Evolutionary conservation across 2,888 invertebrate species (phyloP).

Genomic region (Brachyptera putata): DNA sequence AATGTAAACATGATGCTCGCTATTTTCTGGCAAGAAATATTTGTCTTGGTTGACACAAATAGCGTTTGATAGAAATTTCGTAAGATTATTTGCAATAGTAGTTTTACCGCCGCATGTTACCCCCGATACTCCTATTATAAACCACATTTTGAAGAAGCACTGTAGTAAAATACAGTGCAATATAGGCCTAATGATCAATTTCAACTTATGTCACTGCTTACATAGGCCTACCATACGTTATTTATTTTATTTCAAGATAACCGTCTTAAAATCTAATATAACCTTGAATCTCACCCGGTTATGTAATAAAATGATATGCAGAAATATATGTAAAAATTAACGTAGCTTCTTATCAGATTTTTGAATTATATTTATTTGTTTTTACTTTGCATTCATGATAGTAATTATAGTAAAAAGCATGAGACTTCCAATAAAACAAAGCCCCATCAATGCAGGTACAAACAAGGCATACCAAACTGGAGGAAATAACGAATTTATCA

Average conservation of each 20-base stretch:
- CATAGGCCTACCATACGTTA: no score
- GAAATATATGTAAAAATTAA: neutral
- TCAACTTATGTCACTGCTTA: no score
- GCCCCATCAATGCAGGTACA: constrained; percentile 56
- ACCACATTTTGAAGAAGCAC: constrained; percentile 34
- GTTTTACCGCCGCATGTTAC: constrained; percentile 84
- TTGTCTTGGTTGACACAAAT: constrained; percentile 66
- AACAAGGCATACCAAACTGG: constrained; percentile 56
- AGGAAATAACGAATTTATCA: constrained; percentile 51
- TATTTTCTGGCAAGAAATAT: constrained; percentile 65
- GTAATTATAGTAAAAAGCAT: constrained; percentile 52
- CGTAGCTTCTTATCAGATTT: neutral
- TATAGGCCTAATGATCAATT: no score
- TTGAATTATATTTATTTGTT: neutral
- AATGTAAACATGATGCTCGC: constrained; percentile 60
- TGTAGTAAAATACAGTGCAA: neutral
- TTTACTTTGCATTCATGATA: constrained; percentile 22
- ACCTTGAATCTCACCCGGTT: neutral
- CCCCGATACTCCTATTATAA: constrained; percentile 69
- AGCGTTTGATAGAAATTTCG: constrained; percentile 44
- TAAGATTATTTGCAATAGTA: constrained; percentile 59
- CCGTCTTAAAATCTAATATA: no score
- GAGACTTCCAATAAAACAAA: constrained; percentile 62
- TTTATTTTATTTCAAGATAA: no score
- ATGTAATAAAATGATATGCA: no score